Percentiles rank a stretch among this genome's conserved stretches.
These are phyloP conservation scores for Conger conger DNA, from an alignment of 2,113 vertebrate species.

Conservation along the genomic window DNA sequence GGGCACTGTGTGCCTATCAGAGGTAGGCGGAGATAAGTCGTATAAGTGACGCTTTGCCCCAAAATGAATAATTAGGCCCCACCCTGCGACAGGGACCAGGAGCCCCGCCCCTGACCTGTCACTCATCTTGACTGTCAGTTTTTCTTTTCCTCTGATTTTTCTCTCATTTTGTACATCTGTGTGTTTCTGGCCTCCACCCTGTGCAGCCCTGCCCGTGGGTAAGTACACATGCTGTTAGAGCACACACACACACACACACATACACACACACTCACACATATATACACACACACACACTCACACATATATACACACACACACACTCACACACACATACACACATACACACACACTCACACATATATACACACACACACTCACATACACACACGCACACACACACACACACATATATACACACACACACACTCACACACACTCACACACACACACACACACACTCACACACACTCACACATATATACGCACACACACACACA, in stretches of 20 bases:
- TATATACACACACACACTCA: neutral
- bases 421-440: constrained; percentile 22
- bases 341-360: constrained; percentile 21
- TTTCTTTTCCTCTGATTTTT: constrained; percentile 50
- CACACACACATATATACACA: constrained; percentile 23
- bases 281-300: constrained; percentile 35
- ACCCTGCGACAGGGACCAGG: constrained; percentile 48
- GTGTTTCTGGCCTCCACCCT: constrained; percentile 80
- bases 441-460: neutral
- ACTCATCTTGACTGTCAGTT: constrained; percentile 88
- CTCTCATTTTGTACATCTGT: constrained; percentile 68
- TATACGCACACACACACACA: neutral
- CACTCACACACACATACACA: constrained; percentile 30
- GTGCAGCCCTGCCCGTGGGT: constrained; percentile 93
- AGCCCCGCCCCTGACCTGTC: constrained; percentile 73
- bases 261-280: too few species aligned
- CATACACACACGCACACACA: neutral
- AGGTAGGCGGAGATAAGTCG: neutral
- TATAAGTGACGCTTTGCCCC: neutral
- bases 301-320: constrained; percentile 33
- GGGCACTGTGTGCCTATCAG: neutral
- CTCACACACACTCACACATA: neutral
- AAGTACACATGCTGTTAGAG: constrained; percentile 88
- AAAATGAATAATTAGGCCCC: neutral
- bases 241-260: constrained; percentile 60